These are phyloP conservation scores for Ischnura elegans DNA, from an alignment of 2,888 invertebrate species.

Conservation along the genomic window DNA sequence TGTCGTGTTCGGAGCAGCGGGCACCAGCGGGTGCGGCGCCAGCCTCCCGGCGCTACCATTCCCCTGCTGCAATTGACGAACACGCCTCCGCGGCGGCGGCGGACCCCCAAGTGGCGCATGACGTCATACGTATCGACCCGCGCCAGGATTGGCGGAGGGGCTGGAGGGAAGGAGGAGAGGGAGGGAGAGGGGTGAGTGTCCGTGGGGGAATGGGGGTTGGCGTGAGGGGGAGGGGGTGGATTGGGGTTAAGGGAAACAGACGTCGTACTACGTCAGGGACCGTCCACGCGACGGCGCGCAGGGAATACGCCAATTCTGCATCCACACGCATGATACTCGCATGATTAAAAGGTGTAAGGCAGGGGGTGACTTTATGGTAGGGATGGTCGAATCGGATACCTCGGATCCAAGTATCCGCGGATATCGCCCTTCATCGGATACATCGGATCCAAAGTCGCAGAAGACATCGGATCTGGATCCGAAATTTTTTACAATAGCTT, in stretches of 20 bases:
- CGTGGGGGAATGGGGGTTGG: too few species aligned
- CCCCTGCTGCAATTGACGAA: not conserved
- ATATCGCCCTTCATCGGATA: too few species aligned
- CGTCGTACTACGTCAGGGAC: not conserved
- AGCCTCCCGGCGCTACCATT: not conserved
- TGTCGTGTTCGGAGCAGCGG: not conserved
- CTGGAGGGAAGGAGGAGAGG: not conserved
- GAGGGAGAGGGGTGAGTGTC: not conserved
- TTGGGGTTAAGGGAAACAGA: not conserved
- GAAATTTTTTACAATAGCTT: too few species aligned
- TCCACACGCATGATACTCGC: too few species aligned
- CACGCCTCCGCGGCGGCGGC: not conserved
- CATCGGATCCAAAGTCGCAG: too few species aligned
- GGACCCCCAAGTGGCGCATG: not conserved
- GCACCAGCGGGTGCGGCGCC: not conserved
- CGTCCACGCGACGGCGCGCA: not conserved
- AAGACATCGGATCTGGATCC: too few species aligned
- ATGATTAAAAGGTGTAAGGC: too few species aligned
- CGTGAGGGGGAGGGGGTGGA: not conserved
- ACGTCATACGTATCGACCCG: conserved; percentile 8
- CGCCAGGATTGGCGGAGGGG: not conserved
- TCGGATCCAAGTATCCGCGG: too few species aligned
- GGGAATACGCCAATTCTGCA: not conserved
- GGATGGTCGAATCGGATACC: too few species aligned
- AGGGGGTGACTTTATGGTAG: too few species aligned